These are phyloP conservation scores for Dolichoris vasculosae DNA, from an alignment of 1,140 invertebrate species.

Conservation along the genomic window DNA sequence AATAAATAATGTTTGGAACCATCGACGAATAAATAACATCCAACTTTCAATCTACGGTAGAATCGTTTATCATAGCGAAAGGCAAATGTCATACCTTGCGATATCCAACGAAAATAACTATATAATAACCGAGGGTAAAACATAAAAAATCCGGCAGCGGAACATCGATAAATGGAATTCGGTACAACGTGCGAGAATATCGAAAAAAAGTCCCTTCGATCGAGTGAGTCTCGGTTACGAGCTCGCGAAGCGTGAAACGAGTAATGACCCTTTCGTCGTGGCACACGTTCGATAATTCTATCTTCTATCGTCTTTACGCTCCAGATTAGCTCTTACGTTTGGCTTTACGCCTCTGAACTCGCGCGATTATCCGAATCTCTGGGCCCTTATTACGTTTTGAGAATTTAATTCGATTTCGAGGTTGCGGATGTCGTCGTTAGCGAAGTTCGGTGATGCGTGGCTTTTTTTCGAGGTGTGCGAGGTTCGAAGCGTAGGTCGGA, in stretches of 20 bases:
- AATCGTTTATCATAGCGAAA: not conserved
- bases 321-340: constrained; percentile 14
- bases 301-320: constrained; percentile 34
- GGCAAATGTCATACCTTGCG: not conserved
- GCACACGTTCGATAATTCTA: constrained; percentile 30
- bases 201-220: constrained; percentile 3
- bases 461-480: not conserved
- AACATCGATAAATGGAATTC: not conserved
- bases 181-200: not conserved
- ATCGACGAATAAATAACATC: not conserved
- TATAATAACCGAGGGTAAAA: not conserved
- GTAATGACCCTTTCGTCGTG: not conserved
- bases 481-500: not conserved
- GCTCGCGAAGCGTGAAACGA: not conserved
- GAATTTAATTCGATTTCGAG: not conserved
- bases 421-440: not conserved
- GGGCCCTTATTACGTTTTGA: not conserved
- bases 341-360: not conserved
- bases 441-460: not conserved
- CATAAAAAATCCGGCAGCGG: not conserved
- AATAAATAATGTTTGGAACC: not conserved
- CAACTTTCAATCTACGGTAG: not conserved
- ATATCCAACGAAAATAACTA: not conserved
- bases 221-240: constrained; percentile 18
- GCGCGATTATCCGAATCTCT: too few species aligned